Base-by-base conservation (phyloP, 2,888 invertebrate genomes). In the Euproctis similis region DNA sequence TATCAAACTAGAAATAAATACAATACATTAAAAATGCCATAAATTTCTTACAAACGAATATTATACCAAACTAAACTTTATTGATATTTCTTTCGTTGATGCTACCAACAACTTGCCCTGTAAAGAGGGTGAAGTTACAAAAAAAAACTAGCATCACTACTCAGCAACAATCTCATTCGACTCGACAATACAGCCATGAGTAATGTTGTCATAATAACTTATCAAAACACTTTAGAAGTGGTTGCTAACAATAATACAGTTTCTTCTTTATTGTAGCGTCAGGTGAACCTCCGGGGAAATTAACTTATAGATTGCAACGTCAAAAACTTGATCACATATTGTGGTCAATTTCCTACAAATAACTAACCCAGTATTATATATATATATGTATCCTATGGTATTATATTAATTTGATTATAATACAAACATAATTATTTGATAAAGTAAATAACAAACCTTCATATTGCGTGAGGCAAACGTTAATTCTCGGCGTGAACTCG, bases 321-420 rank as follows among this genome's bases (percentile, higher is more conserved):
- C 76, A 76, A 74, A 73, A 71, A 71, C 56, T 73, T 74, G 72
- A 74, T 77, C 74, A 74, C 70, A 74, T 69, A 75, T 73, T 72
- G 72, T 74, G 59, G 55, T 62, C 59, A 56, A 55, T 63, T 64
- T 66, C 55, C 61, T 67, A 61, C 59, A 66, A 67, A 58, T 55
- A 66, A n/a, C n/a, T 63, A 57, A 50, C 59, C 53, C 38, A 40
- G 43, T 46, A 39, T 55, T n/a, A n/a, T n/a, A n/a, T n/a, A n/a
- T n/a, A 49, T 52, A 57, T 49, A 53, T 49, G 48, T 48, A 53
- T 46, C 61, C 68, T 63, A 60, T 16, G 16, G n/a, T 68, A 60
- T 54, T 56, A 62, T 45, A 60, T 64, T 65, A 59, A 8, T 17
- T 17, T 17, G 17, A 17, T 17, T 17, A 17, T 4, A 17, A n/a